Evolutionary conservation across 2,797 vertebrate genomes (phyloP), one percentile per base, ranked within the genome.

Genomic region (Xyrichtys novacula): DNA sequence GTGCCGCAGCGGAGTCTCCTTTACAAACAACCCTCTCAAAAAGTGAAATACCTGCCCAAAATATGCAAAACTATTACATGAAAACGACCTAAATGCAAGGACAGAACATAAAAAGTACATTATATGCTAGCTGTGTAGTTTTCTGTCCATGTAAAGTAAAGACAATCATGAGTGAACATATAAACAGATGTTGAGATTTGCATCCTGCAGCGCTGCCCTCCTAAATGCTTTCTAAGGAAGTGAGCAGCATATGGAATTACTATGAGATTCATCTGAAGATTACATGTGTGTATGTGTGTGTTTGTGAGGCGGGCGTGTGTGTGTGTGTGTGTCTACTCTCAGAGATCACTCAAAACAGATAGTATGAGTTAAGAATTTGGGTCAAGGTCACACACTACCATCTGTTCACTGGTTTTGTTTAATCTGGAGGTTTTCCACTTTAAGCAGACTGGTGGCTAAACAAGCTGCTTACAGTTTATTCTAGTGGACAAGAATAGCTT

Each of bases 371-470:
- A 38, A 65, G 85, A 87, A 91, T 88, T 83, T 81, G 84, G 86
- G 88, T 89, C 82, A 87, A 77, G 81, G 81, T 88, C 72, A 77
- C 68, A 57, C 48, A 11, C 39, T 68, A 57, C 76, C 89, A 89
- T 91, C 90, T 92, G 89, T 69, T 77, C 64, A 57, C 46, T 71
- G 69, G 40, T 81, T 87, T 80, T 25, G 73, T 65, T 76, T 87
- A 79, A 91, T 85, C 74, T 59, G 54, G 26, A 63, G 54, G 44
- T 81, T 83, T 84, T 74, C 78, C 76, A 65, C 79, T 83, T 73
- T 23, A 67, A 75, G 70, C 49, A 38, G 23, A 26, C 73, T 28
- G 74, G 23, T 53, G 48, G n/a, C 16, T 48, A 16, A 74, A 50
- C 58, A 28, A 16, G 46, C n/a, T 44, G 29, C 58, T 40, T 53